Evolutionary conservation across 2,888 invertebrate species (phyloP), one percentile per base, ranked within the genome.

Genomic region (Ormyrus thymus): DNA sequence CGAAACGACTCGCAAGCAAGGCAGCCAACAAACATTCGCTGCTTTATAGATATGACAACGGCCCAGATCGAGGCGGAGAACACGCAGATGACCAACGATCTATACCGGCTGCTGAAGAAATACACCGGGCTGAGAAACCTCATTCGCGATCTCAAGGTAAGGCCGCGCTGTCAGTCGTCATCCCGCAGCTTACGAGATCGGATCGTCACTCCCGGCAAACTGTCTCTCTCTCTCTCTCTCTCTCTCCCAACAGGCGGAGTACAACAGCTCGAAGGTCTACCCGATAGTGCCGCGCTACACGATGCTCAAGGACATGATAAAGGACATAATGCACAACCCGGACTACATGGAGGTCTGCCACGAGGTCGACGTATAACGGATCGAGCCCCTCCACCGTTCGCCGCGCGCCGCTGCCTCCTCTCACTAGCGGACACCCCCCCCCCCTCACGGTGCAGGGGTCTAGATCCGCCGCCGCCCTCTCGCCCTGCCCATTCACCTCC

Each of bases 261-360:
- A 98, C 91, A 95, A 95, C 86, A 95, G 95, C 90, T 95, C 97
- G 76, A 98, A 98, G 91, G 93, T 97, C 87, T 97, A 97, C 90
- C 98, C 98, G 82, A 96, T 98, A 91, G 95, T 98, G 88, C 96
- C 97, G 48, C 94, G 98, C 70, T 98, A 98, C 92, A 95, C 96
- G 81, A 96, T 98, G 93, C 93, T 98, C 84, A 98, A 98, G 91
- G 97, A 97, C 90, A 97, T 98, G 97, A 97, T 98, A 87, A 98
- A 98, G 92, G 96, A 96, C 87, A 97, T 97, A 86, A 95, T 97
- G 94, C 95, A 97, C 87, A 95, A 97, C 91, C 97, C 97, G n/a
- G 97, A 97, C 91, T 98, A 97, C 92, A 97, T 97, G 95, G 97
- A 97, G 91, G 97, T 97, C 82, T 97, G 97, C 91, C 97, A 97